Percentiles rank a stretch among this genome's conserved stretches.
Evolutionary conservation across 1,140 invertebrate genomes (phyloP).

Genomic region (Rhopalosiphum maidis): DNA sequence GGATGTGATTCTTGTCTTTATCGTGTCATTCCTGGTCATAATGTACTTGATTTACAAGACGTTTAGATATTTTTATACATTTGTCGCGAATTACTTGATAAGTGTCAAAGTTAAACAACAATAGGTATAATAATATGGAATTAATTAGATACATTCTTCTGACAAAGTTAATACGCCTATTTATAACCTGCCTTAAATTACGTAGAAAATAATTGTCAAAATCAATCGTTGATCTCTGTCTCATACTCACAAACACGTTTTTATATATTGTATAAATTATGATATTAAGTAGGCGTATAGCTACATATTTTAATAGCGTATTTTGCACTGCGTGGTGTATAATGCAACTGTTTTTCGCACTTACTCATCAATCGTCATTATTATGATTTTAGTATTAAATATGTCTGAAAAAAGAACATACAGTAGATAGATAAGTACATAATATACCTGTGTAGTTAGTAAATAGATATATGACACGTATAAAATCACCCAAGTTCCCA

Average conservation of each 20-base stretch:
- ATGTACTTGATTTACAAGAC: not conserved
- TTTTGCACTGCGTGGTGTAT: too few relatives aligned
- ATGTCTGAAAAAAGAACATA: too few relatives aligned
- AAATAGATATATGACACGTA: too few relatives aligned
- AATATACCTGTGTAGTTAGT: too few relatives aligned
- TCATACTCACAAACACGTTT: not conserved
- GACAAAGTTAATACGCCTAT: not conserved
- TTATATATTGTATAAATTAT: not conserved
- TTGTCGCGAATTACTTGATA: not conserved
- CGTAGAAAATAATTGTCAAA: not conserved
- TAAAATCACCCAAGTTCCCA: too few relatives aligned
- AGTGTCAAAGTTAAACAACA: not conserved
- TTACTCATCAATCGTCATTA: too few relatives aligned
- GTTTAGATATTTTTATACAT: not conserved
- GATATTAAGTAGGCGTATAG: not conserved
- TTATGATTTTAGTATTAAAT: too few relatives aligned
- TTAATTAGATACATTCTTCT: not conserved
- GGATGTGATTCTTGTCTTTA: conserved; percentile 57
- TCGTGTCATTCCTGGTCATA: not conserved
- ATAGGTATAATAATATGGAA: not conserved
- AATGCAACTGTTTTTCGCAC: too few relatives aligned
- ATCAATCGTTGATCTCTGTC: not conserved
- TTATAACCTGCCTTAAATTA: not conserved
- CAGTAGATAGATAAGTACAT: too few relatives aligned
- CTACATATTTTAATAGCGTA: too few relatives aligned